Conservation (phyloP, 2,113 vertebrate species). For the Galemys pyrenaicus region DNA sequence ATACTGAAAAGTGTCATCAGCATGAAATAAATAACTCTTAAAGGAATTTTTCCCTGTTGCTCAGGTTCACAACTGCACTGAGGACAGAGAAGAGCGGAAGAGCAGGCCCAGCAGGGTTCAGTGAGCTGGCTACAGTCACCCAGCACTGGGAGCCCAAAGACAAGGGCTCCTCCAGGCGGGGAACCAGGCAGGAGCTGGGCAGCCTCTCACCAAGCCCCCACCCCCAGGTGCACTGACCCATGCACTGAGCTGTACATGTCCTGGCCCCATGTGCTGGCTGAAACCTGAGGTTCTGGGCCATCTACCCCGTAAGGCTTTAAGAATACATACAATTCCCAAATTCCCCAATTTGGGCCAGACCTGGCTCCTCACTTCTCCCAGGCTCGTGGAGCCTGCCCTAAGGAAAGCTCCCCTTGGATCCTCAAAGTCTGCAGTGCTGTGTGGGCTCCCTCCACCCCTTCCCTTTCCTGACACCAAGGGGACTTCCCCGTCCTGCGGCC, state of each 20-base stretch:
- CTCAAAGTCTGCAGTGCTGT: not conserved
- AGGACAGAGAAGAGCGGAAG: not conserved
- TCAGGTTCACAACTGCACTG: not conserved
- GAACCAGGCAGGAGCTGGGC: not conserved
- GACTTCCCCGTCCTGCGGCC: not conserved
- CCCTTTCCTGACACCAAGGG: not conserved
- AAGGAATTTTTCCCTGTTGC: not conserved
- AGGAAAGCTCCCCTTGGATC: not conserved
- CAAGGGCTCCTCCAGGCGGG: not conserved
- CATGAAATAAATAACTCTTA: conserved; percentile 18
- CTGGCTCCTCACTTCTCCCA: not conserved
- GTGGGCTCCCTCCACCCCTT: not conserved
- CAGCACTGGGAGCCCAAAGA: not conserved
- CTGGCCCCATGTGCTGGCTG: not conserved
- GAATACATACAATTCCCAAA: not conserved
- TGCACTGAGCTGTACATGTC: no score
- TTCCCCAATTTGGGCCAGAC: not conserved
- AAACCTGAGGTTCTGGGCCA: not conserved
- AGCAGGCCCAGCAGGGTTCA: not conserved
- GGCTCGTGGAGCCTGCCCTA: not conserved
- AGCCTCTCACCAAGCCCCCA: not conserved
- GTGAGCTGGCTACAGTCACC: not conserved
- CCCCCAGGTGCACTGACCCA: not conserved
- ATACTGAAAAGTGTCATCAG: not conserved
- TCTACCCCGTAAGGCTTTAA: not conserved